Evolutionary conservation across 1,140 invertebrate species (phyloP).

Genomic region (Hylyphantes graminicola): DNA sequence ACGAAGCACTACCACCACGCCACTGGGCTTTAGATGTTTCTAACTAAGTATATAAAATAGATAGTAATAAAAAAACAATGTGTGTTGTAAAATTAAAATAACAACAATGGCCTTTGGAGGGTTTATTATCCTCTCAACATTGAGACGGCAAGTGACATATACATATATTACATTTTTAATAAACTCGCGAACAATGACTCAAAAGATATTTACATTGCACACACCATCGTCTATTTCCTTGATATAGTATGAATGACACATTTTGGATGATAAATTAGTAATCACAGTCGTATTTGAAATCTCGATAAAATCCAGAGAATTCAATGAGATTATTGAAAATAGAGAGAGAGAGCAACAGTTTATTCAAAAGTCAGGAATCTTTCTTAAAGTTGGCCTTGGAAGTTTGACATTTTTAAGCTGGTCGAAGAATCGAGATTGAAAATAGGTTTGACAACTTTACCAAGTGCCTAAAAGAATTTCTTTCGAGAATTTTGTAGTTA

Average conservation of each 20-base stretch:
- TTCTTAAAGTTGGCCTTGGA: not conserved
- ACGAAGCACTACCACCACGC: no score
- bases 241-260: slow-evolving; percentile 28
- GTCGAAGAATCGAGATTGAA: no score
- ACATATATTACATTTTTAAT: slow-evolving; percentile 33
- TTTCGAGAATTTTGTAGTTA: no score
- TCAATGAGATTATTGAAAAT: slow-evolving; percentile 5
- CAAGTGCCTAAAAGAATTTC: no score
- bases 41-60: no score
- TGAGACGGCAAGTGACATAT: slow-evolving; percentile 20
- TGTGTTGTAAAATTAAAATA: no score
- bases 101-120: slow-evolving; percentile 8
- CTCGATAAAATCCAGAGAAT: not conserved
- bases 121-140: slow-evolving; percentile 46
- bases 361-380: slow-evolving; percentile 9
- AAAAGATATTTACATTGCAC: slow-evolving; percentile 44
- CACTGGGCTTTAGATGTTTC: no score
- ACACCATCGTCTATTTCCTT: not conserved
- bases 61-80: no score
- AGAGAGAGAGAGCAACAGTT: slow-evolving; percentile 17
- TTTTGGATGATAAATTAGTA: slow-evolving; percentile 32
- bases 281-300: slow-evolving; percentile 37
- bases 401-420: not conserved
- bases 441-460: no score
- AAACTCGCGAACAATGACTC: slow-evolving; percentile 36